A percentile compares a stretch with the other conserved stretches of the same genome.
phyloP scores from a whole-genome alignment of 2,113 vertebrate genomes.

The Eulemur macaco region DNA sequence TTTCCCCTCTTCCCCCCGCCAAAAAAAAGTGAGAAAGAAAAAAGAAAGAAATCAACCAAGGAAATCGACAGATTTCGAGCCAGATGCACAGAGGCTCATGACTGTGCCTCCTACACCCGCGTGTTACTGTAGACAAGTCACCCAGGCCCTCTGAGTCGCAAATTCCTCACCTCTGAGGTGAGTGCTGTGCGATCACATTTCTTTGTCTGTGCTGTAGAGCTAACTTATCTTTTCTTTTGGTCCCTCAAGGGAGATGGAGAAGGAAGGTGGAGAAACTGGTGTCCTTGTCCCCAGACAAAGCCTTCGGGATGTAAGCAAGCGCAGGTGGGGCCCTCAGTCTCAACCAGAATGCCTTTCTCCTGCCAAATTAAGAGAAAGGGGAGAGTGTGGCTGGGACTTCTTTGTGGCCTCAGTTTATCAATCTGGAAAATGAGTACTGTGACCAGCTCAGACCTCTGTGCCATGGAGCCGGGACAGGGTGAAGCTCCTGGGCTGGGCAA shows the following conservation, averaged over 20 bases:
- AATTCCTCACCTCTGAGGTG: neutral
- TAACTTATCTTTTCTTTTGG: neutral
- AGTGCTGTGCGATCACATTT: neutral
- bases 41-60: neutral
- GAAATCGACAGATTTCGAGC: neutral
- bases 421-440: neutral
- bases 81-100: neutral
- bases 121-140: neutral
- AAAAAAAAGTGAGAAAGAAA: neutral
- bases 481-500: neutral
- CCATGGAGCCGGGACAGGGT: neutral
- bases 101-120: neutral
- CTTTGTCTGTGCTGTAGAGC: neutral
- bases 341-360: neutral
- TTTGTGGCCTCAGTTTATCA: constrained; percentile 36
- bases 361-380: neutral
- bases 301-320: neutral
- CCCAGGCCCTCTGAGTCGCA: neutral
- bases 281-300: neutral
- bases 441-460: neutral
- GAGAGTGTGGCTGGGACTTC: neutral
- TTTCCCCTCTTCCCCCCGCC: neutral
- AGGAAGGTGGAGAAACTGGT: neutral
- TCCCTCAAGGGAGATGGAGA: neutral
- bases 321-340: neutral